A percentile compares a stretch with the other conserved stretches of the same genome.
These are phyloP conservation scores for Rostratula benghalensis DNA, from an alignment of 2,113 vertebrate species.

Conservation along the genomic window DNA sequence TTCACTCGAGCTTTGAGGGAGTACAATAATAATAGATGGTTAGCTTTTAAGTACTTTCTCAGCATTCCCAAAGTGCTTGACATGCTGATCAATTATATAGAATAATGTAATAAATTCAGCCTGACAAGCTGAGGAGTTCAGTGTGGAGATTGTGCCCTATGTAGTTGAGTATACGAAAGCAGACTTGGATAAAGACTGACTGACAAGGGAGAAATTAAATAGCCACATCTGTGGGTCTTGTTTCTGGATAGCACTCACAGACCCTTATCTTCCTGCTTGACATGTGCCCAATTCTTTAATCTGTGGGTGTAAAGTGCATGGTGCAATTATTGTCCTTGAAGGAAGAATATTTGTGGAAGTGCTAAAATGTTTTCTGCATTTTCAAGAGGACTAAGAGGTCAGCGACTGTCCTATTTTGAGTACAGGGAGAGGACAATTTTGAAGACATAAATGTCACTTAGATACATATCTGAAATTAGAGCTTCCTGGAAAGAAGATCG, in stretches of 20 bases:
- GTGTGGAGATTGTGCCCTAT: neutral
- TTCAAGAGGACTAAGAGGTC: neutral
- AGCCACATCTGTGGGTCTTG: fast-evolving
- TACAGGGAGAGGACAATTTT: neutral
- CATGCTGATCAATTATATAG: neutral
- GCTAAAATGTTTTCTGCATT: neutral
- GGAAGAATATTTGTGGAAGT: neutral
- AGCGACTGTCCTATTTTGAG: neutral
- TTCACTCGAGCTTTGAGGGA: neutral
- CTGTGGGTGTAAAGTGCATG: fast-evolving
- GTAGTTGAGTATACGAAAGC: neutral
- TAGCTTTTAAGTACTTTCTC: neutral
- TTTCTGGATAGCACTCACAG: neutral
- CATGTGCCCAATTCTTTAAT: neutral
- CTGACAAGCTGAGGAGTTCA: neutral
- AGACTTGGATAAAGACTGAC: neutral
- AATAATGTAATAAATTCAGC: neutral
- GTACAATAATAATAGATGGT: neutral
- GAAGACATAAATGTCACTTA: neutral
- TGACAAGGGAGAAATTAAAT: neutral
- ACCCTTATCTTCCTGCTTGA: neutral
- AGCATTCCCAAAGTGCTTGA: neutral
- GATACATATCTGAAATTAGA: neutral
- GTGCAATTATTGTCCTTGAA: neutral
- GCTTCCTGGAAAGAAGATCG: neutral